Conservation (phyloP, 2,113 vertebrate genomes). For the Alexandromys fortis region DNA sequence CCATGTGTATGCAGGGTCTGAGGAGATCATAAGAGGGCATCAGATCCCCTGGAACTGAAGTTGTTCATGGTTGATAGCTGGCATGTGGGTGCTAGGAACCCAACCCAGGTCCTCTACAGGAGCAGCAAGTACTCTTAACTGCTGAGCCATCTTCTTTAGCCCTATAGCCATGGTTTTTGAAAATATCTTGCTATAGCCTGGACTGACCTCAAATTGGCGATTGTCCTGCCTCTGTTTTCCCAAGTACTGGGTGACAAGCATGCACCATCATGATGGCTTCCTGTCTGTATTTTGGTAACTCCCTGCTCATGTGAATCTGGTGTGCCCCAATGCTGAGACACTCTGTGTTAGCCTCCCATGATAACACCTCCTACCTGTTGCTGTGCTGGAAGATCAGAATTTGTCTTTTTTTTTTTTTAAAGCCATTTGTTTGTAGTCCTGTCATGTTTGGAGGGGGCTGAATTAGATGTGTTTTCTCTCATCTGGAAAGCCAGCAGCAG, state of each 20-base stretch:
- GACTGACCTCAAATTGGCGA: not conserved
- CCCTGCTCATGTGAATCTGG: not conserved
- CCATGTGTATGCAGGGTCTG: not conserved
- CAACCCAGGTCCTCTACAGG: not conserved
- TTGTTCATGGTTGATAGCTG: not conserved
- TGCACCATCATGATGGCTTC: not conserved
- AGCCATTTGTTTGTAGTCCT: not conserved
- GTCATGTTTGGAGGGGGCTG: not conserved
- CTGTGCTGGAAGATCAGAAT: not conserved
- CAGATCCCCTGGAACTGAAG: not conserved
- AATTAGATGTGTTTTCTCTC: no score
- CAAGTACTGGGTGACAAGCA: not conserved
- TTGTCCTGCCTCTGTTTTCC: not conserved
- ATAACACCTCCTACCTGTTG: not conserved
- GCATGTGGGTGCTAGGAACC: not conserved
- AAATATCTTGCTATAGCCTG: not conserved
- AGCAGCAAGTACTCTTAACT: not conserved
- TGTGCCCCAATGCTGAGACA: not conserved
- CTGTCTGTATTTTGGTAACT: not conserved
- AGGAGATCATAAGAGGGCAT: not conserved
- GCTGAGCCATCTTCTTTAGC: not conserved
- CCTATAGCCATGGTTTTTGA: not conserved
- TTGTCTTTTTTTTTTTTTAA: no score
- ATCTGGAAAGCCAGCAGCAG: not conserved
- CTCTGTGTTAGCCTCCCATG: not conserved